Conservation (phyloP, 2,113 vertebrate species). For the Ophiodon elongatus region DNA sequence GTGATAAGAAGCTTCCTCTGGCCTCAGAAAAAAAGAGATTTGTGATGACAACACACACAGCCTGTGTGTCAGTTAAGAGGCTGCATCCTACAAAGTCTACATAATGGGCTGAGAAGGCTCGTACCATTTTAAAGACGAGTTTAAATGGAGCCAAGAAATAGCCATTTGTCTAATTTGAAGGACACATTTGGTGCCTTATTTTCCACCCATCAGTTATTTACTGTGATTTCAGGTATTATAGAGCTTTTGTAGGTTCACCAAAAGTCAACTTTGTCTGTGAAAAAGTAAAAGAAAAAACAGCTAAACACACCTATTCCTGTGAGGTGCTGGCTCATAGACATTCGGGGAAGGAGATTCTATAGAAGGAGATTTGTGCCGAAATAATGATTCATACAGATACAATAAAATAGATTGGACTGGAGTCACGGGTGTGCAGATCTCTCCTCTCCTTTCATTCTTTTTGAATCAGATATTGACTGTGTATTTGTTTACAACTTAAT, state of each 20-base stretch:
- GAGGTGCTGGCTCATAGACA: neutral
- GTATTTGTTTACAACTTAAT: neutral
- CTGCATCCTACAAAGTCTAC: neutral
- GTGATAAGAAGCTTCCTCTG: conserved; percentile 8
- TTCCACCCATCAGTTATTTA: neutral
- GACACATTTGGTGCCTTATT: neutral
- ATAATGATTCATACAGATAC: neutral
- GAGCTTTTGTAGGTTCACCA: neutral
- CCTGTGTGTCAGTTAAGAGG: neutral
- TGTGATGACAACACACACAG: neutral
- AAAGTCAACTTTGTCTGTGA: neutral
- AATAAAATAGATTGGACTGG: no score
- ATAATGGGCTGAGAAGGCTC: neutral
- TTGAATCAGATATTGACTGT: neutral
- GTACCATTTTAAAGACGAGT: neutral
- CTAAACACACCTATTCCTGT: neutral
- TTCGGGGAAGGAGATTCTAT: neutral
- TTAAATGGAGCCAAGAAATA: neutral
- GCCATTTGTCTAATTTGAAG: neutral
- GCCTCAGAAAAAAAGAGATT: neutral
- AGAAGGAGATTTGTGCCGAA: neutral
- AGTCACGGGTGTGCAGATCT: no score
- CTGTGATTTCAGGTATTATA: neutral
- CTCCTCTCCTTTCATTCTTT: neutral
- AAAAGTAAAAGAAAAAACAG: conserved; percentile 10